A percentile compares a stretch with the other conserved stretches of the same genome.
These are phyloP conservation scores for Nibea coibor DNA, from an alignment of 2,113 vertebrate genomes.

Conservation along the genomic window DNA sequence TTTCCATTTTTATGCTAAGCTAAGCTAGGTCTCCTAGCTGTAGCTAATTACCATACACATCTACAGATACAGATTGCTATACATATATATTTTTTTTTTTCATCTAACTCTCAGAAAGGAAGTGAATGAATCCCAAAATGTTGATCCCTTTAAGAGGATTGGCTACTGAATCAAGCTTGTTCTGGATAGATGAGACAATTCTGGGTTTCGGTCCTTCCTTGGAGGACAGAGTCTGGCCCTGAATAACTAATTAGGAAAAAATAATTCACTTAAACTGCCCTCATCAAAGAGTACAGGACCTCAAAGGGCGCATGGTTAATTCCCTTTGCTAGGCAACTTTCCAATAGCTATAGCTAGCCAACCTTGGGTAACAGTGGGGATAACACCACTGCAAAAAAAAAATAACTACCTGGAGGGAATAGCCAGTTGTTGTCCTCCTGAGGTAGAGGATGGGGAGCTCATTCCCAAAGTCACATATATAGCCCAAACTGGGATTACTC, in stretches of 20 bases:
- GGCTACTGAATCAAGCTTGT: neutral
- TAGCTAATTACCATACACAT: neutral
- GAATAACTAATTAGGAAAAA: conserved; percentile 2
- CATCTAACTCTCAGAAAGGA: neutral
- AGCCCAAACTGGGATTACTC: neutral
- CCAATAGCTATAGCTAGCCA: neutral
- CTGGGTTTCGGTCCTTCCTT: neutral
- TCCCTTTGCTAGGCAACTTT: conserved; percentile 1
- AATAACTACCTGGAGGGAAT: conserved; percentile 11
- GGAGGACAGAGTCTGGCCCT: neutral
- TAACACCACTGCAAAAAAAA: conserved; percentile 7
- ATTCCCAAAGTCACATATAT: neutral
- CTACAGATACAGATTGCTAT: neutral
- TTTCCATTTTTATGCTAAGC: neutral
- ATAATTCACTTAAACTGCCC: conserved; percentile 11
- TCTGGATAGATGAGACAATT: neutral
- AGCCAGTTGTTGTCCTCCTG: neutral
- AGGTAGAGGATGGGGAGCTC: neutral
- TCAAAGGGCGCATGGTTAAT: conserved; percentile 6
- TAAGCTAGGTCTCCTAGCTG: neutral
- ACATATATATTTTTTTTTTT: neutral
- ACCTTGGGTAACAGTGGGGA: conserved; percentile 14
- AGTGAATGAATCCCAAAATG: neutral
- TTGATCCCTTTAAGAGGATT: neutral
- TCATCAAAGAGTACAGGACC: neutral